Percentiles rank a stretch among this genome's conserved stretches.
Conservation (phyloP, 2,888 invertebrate genomes). For the Hedychridium roseum region DNA sequence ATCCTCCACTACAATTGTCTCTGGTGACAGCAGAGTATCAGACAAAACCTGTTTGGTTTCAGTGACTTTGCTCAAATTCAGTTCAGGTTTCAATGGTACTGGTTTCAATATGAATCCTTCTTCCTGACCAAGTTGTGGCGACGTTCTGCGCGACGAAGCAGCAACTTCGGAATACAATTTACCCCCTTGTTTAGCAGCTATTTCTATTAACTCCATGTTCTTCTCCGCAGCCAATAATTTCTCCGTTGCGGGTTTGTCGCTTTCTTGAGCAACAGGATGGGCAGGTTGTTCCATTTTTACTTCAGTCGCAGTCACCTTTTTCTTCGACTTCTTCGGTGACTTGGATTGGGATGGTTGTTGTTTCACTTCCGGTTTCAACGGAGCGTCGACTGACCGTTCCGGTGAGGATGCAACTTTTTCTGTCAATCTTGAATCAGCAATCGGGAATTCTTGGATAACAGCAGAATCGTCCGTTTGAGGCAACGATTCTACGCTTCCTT, state of each 20-base stretch:
- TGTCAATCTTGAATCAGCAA: not conserved
- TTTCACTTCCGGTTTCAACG: too few relatives aligned
- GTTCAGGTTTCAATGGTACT: slow-evolving; percentile 22
- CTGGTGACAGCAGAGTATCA: too few relatives aligned
- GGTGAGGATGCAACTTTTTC: not conserved
- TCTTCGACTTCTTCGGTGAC: slow-evolving; percentile 7
- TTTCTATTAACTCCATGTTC: slow-evolving; percentile 18
- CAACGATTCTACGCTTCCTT: slow-evolving; percentile 13
- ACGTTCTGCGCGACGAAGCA: slow-evolving; percentile 62
- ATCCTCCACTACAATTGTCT: too few relatives aligned
- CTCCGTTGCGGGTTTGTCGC: slow-evolving; percentile 20
- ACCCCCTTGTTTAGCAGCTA: slow-evolving; percentile 19
- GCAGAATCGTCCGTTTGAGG: not conserved
- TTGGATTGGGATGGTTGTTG: slow-evolving; percentile 5
- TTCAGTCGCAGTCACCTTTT: not conserved
- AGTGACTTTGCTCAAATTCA: slow-evolving; percentile 3
- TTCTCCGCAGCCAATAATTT: slow-evolving; percentile 10
- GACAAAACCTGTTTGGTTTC: slow-evolving; percentile 4
- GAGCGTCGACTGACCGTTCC: not conserved
- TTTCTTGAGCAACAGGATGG: slow-evolving; percentile 15
- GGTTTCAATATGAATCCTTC: slow-evolving; percentile 40
- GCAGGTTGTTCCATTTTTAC: slow-evolving; percentile 16
- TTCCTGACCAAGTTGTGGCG: slow-evolving; percentile 55
- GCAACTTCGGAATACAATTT: slow-evolving; percentile 78
- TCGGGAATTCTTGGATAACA: not conserved